Conservation (phyloP, 2,797 vertebrate species). For the Spea hammondii region DNA sequence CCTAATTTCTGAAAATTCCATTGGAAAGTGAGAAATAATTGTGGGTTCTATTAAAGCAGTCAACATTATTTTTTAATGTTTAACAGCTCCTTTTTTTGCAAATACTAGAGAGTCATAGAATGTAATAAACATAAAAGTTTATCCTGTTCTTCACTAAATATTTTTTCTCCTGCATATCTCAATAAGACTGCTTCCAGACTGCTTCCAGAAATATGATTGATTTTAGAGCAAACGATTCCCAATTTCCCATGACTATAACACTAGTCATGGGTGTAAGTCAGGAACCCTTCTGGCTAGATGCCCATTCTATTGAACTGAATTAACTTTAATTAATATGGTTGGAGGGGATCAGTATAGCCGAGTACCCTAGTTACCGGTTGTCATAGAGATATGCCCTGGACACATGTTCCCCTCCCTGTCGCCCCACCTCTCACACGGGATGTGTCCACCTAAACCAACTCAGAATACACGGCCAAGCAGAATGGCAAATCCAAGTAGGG, state of each 20-base stretch:
- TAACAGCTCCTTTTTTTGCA: neutral
- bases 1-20: too few species aligned
- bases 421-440: slow-evolving; percentile 37
- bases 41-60: too few species aligned
- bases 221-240: slow-evolving; percentile 22
- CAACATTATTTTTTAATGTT: too few species aligned
- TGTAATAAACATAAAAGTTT: too few species aligned
- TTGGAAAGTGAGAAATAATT: too few species aligned
- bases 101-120: neutral
- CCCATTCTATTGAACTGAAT: slow-evolving; percentile 50
- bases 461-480: slow-evolving; percentile 17
- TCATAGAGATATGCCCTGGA: slow-evolving; percentile 37
- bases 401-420: slow-evolving; percentile 18
- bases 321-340: slow-evolving; percentile 51
- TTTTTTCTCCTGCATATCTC: neutral
- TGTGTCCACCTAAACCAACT: slow-evolving; percentile 46
- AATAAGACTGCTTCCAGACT: neutral
- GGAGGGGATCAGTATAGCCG: slow-evolving; percentile 44
- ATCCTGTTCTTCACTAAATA: too few species aligned
- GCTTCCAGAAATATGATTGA: slow-evolving; percentile 7
- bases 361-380: slow-evolving; percentile 38
- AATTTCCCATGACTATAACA: neutral
- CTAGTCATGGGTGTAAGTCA: slow-evolving; percentile 21
- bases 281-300: slow-evolving; percentile 44
- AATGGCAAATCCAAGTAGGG: slow-evolving; percentile 28